These are phyloP conservation scores for Ditylenchus weischeri DNA, from an alignment of 2,888 invertebrate genomes.

Conservation along the genomic window DNA sequence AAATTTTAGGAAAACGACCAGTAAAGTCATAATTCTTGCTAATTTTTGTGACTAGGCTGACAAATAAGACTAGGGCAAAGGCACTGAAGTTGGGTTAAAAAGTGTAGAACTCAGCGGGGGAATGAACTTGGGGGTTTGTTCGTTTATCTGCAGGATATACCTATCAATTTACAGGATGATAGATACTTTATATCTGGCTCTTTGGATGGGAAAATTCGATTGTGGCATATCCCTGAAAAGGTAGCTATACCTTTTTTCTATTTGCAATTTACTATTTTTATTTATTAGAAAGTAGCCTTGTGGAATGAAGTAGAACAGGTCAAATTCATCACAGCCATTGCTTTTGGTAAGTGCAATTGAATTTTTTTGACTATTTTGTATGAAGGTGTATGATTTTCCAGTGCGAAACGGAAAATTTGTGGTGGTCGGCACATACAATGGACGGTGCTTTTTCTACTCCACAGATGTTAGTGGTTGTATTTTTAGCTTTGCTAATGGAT, in stretches of 20 bases:
- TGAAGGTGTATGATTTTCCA: too few relatives aligned
- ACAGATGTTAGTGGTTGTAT: slow-evolving; percentile 69
- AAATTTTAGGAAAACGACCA: too few relatives aligned
- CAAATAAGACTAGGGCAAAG: too few relatives aligned
- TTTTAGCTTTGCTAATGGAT: background rate
- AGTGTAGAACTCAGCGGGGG: too few relatives aligned
- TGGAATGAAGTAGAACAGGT: slow-evolving; percentile 82
- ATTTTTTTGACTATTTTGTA: too few relatives aligned
- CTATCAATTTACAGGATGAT: slow-evolving; percentile 63
- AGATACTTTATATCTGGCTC: slow-evolving; percentile 92
- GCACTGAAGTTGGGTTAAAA: too few relatives aligned
- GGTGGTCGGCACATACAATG: slow-evolving; percentile 96
- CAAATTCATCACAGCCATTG: slow-evolving; percentile 58
- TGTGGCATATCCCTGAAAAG: slow-evolving; percentile 99
- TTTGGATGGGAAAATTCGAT: slow-evolving; percentile 90
- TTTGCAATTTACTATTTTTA: background rate
- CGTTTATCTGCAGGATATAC: too few relatives aligned
- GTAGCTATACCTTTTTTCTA: background rate
- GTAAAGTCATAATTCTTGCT: too few relatives aligned
- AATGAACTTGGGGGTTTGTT: too few relatives aligned
- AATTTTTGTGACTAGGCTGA: too few relatives aligned
- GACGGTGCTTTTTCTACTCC: slow-evolving; percentile 94
- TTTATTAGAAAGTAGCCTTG: slow-evolving; percentile 77
- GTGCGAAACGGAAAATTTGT: slow-evolving; percentile 84
- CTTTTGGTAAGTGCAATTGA: slow-evolving; percentile 38